Conservation (phyloP, 1,140 invertebrate genomes). For the Wiebesia pumilae region DNA sequence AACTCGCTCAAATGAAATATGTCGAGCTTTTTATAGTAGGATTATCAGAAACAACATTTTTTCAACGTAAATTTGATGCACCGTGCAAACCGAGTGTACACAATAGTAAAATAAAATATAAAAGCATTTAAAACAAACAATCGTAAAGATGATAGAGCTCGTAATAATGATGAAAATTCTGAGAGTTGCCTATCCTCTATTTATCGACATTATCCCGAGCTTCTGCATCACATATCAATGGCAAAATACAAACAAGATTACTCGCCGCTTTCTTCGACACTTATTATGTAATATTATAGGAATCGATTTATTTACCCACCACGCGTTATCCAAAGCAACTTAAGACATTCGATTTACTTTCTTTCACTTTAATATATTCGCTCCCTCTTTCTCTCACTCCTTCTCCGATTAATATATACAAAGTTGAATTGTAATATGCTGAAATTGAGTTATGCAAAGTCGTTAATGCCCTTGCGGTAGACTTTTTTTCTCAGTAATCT, state of each 20-base stretch:
- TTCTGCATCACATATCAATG: neutral
- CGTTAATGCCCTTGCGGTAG: too few species aligned
- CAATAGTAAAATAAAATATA: neutral
- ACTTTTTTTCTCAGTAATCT: too few species aligned
- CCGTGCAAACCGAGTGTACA: too few species aligned
- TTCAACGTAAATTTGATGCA: too few species aligned
- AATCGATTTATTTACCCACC: neutral
- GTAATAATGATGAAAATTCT: neutral
- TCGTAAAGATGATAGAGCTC: neutral
- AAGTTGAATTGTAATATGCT: too few species aligned
- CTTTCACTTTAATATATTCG: neutral
- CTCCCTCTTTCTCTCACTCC: neutral
- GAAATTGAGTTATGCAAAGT: too few species aligned
- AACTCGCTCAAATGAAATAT: too few species aligned
- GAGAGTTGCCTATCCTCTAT: neutral
- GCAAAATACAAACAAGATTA: conserved; percentile 27
- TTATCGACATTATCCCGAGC: neutral
- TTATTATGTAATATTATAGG: neutral
- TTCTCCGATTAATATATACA: neutral
- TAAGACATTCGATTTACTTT: conserved; percentile 14
- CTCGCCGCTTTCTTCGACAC: neutral
- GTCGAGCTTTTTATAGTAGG: too few species aligned
- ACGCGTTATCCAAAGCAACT: neutral
- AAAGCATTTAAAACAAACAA: neutral
- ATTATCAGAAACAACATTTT: too few species aligned